A percentile compares a stretch with the other conserved stretches of the same genome.
phyloP scores from a whole-genome alignment of 2,797 vertebrate species.

The Helarctos malayanus region DNA sequence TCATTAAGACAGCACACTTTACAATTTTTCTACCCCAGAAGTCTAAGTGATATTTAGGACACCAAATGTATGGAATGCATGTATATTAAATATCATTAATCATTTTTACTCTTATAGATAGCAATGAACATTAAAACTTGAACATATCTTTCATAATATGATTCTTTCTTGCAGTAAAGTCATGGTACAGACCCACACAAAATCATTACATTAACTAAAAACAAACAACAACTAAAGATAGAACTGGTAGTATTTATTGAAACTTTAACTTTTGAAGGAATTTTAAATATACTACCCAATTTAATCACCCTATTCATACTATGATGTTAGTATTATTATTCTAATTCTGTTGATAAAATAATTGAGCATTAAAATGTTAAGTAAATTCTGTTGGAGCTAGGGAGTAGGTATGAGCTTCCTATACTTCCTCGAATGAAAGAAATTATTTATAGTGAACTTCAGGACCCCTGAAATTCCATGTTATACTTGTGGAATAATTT shows the following conservation, averaged over 20 bases:
- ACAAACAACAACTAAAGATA: background rate
- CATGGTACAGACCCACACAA: background rate
- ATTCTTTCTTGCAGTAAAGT: background rate
- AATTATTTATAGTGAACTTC: background rate
- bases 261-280: background rate
- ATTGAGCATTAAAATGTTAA: background rate
- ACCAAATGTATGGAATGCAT: background rate
- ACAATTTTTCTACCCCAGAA: background rate
- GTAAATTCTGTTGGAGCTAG: background rate
- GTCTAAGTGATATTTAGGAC: background rate
- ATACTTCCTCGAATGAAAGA: background rate
- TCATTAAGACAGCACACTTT: background rate
- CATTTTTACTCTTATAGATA: background rate
- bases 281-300: background rate
- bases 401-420: background rate
- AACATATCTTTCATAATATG: background rate
- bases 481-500: background rate
- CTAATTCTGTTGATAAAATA: background rate
- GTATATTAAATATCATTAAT: background rate
- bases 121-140: background rate
- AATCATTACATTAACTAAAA: background rate
- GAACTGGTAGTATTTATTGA: background rate
- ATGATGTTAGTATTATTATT: background rate
- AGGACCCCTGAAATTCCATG: background rate
- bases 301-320: background rate